Percentiles rank a stretch among this genome's conserved stretches.
Evolutionary conservation across 2,888 invertebrate species (phyloP).

Genomic region (Nomada fucata): DNA sequence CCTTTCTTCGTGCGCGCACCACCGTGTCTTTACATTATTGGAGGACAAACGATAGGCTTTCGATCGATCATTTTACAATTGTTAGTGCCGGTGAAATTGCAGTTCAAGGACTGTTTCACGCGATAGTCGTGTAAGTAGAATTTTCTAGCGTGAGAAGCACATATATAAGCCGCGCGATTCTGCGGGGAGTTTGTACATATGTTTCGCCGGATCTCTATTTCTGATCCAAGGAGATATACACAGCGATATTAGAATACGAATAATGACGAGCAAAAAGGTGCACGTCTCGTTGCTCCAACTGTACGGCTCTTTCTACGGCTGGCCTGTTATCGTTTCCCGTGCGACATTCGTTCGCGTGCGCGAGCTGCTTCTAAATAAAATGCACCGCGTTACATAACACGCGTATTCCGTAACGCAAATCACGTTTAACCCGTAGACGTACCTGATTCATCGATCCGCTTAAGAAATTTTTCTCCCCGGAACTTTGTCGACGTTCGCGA

Average conservation of each 20-base stretch:
- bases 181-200: conserved; percentile 22
- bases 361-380: conserved; percentile 37
- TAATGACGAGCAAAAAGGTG: conserved; percentile 23
- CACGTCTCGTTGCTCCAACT: conserved; percentile 9
- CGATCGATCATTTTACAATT: conserved; percentile 14
- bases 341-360: conserved; percentile 24
- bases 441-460: conserved; percentile 57
- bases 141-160: conserved; percentile 22
- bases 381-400: conserved; percentile 47
- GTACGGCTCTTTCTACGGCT: conserved; percentile 16
- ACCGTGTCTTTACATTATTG: neutral
- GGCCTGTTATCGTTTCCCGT: conserved; percentile 22
- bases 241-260: conserved; percentile 12
- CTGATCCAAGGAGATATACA: conserved; percentile 36
- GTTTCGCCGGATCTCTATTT: conserved; percentile 20
- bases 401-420: conserved; percentile 28
- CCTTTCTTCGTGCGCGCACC: conserved; percentile 7
- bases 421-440: conserved; percentile 60
- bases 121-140: neutral
- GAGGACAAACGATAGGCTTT: conserved; percentile 1
- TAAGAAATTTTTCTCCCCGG: conserved; percentile 11
- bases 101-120: conserved; percentile 20
- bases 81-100: neutral
- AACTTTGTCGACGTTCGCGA: conserved; percentile 27
- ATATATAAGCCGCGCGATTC: conserved; percentile 20